These are phyloP conservation scores for Eubasilissa regina DNA, from an alignment of 1,140 invertebrate genomes.

Conservation along the genomic window DNA sequence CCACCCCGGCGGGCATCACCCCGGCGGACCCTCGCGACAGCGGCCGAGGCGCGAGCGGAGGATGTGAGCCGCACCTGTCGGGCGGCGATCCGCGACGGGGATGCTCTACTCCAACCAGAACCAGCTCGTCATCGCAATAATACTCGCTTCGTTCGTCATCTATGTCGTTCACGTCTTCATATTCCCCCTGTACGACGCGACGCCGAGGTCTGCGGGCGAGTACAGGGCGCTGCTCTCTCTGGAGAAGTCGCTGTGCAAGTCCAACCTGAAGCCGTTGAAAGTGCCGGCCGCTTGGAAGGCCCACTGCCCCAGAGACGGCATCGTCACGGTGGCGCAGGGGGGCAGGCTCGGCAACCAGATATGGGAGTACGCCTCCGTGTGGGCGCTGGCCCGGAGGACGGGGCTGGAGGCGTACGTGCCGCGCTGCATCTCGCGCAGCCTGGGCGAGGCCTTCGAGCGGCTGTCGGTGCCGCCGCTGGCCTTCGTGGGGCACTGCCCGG, in stretches of 20 bases:
- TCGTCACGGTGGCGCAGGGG: constrained; percentile 74
- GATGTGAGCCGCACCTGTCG: constrained; percentile 3
- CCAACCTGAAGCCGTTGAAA: constrained; percentile 67
- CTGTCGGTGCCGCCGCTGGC: constrained; percentile 74
- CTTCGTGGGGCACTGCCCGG: constrained; percentile 73
- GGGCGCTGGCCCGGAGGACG: constrained; percentile 73
- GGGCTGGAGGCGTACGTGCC: constrained; percentile 75
- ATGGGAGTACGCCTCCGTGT: constrained; percentile 78
- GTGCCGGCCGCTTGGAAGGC: constrained; percentile 64
- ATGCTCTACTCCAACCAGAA: constrained; percentile 72
- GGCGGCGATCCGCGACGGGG: constrained; percentile 19
- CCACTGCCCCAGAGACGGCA: constrained; percentile 66
- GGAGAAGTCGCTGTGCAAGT: constrained; percentile 73
- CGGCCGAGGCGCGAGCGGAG: constrained; percentile 6
- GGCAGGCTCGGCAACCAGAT: constrained; percentile 79
- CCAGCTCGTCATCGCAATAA: constrained; percentile 75
- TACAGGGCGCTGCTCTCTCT: constrained; percentile 69
- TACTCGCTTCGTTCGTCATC: constrained; percentile 74
- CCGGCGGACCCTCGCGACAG: neutral
- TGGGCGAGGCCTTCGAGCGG: constrained; percentile 72
- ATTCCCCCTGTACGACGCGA: constrained; percentile 74
- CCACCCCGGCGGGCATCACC: neutral
- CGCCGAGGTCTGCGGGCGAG: constrained; percentile 65
- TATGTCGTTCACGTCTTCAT: constrained; percentile 76
- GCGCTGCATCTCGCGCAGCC: constrained; percentile 72